A percentile compares a stretch with the other conserved stretches of the same genome.
These are phyloP conservation scores for Spea bombifrons DNA, from an alignment of 2,113 vertebrate genomes.

Conservation along the genomic window DNA sequence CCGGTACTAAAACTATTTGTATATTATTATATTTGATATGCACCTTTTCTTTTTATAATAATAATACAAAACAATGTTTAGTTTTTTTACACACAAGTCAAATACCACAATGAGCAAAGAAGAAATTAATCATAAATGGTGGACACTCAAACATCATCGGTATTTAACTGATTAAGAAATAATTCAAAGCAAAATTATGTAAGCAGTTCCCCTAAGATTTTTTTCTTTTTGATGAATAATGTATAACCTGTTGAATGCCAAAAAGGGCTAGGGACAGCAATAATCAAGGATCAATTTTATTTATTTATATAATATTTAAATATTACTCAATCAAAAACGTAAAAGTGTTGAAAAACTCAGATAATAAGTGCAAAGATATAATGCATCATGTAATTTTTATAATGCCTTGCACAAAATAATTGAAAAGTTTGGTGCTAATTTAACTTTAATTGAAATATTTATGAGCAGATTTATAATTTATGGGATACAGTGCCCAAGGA, in stretches of 20 bases:
- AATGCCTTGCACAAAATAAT: constrained; percentile 11
- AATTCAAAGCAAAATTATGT: constrained; percentile 48
- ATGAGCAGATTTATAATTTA: constrained; percentile 1
- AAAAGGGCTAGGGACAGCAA: constrained; percentile 32
- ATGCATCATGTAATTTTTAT: constrained; percentile 32
- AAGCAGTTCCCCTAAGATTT: constrained; percentile 43
- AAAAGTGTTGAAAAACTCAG: constrained; percentile 17
- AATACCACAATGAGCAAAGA: not conserved
- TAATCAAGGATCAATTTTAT: constrained; percentile 42
- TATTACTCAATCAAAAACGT: constrained; percentile 29
- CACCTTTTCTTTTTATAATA: not conserved
- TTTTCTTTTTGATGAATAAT: constrained; percentile 47
- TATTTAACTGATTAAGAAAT: constrained; percentile 44
- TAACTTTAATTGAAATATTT: constrained; percentile 10
- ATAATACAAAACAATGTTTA: not conserved
- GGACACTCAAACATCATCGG: constrained; percentile 25
- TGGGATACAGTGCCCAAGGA: not conserved
- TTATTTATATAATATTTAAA: no score
- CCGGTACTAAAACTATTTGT: not conserved
- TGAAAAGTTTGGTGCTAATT: constrained; percentile 6
- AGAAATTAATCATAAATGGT: constrained; percentile 21
- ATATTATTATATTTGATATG: not conserved
- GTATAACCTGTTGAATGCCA: constrained; percentile 28
- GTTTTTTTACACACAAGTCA: not conserved
- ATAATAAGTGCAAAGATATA: constrained; percentile 13